phyloP scores from a whole-genome alignment of 1,140 invertebrate species.

The Drosophila nigromelanica region DNA sequence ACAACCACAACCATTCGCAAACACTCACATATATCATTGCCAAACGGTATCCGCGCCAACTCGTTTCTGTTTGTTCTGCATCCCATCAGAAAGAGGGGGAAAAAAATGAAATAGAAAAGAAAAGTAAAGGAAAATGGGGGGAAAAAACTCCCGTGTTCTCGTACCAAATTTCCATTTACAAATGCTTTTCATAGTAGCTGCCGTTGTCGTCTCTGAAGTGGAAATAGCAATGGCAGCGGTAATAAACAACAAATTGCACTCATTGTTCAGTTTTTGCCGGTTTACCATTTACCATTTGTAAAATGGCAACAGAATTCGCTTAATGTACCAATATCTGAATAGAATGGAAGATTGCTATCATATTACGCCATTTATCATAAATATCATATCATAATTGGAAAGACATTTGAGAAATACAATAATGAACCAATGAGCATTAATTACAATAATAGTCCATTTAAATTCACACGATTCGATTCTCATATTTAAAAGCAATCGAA shows the following conservation, averaged over 20 bases:
- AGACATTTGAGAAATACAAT: background rate
- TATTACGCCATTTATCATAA: background rate
- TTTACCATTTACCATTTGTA: conserved; percentile 40
- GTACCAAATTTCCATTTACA: conserved; percentile 12
- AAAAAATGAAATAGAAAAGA: background rate
- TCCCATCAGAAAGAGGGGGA: conserved; percentile 1
- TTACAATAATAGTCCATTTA: no score
- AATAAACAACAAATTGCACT: conserved; percentile 75
- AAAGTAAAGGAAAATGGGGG: background rate
- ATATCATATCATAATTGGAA: background rate
- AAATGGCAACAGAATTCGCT: conserved; percentile 21
- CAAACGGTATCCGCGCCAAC: conserved; percentile 34
- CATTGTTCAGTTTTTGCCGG: conserved; percentile 33
- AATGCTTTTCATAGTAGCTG: background rate
- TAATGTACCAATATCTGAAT: conserved; percentile 33
- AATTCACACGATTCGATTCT: no score
- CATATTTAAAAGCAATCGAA: no score
- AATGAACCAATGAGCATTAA: background rate
- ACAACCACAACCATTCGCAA: conserved; percentile 11
- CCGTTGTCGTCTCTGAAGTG: conserved; percentile 28
- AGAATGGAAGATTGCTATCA: conserved; percentile 7
- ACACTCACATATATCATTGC: conserved; percentile 38
- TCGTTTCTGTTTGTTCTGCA: conserved; percentile 35
- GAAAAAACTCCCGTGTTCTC: background rate
- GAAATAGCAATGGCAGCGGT: conserved; percentile 48